Evolutionary conservation across 1,140 invertebrate genomes (phyloP).

Genomic region (Rhopalosiphum maidis): DNA sequence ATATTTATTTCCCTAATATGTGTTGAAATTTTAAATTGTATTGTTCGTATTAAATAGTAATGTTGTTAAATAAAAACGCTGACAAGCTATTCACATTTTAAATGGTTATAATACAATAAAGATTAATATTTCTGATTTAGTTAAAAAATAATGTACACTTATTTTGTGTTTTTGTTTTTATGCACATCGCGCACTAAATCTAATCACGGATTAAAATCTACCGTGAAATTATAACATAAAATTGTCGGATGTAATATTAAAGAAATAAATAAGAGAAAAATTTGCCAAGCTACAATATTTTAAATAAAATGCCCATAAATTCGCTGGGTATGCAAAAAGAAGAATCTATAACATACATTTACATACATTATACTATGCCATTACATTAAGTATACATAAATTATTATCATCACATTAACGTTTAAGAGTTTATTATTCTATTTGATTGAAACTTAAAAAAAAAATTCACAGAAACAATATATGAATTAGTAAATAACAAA

Average conservation of each 20-base stretch:
- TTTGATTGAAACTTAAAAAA: background rate
- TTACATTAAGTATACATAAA: background rate
- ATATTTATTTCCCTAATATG: background rate
- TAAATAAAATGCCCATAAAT: background rate
- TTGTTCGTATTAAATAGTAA: background rate
- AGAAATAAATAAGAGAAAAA: background rate
- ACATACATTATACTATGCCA: background rate
- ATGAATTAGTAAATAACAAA: background rate
- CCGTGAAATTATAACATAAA: background rate
- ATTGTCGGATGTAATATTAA: background rate
- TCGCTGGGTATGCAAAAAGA: background rate
- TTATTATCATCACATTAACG: background rate
- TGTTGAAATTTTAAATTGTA: background rate
- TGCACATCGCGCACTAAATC: background rate
- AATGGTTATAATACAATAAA: background rate
- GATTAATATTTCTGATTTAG: background rate
- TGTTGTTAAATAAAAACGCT: background rate
- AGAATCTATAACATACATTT: background rate
- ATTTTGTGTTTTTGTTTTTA: background rate
- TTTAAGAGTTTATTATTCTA: background rate
- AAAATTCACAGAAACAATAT: background rate
- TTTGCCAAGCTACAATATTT: background rate
- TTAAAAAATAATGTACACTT: background rate
- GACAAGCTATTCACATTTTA: background rate
- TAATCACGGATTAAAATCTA: background rate